Evolutionary conservation across 2,888 invertebrate genomes (phyloP), one percentile per base, ranked within the genome.

Genomic region (Cataglyphis livida): DNA sequence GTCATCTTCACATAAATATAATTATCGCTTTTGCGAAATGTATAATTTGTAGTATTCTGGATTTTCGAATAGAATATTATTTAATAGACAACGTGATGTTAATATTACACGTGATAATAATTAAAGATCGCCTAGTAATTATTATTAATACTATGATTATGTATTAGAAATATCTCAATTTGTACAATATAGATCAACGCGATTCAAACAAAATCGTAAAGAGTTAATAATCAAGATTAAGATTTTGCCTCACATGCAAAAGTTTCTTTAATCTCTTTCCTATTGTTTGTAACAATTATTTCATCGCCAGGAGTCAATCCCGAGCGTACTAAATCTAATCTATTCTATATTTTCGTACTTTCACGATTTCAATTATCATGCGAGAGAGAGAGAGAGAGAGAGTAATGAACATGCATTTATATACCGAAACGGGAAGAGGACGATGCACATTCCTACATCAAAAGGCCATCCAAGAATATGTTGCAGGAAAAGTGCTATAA

Each of bases 401-500:
- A 25, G n/a, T 66, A 51, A 66, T 66, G 15, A 38, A 44, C 32
- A 32, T 57, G 44, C 48, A 38, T 44, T 78, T 57, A 41, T 64
- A 57, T 57, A 57, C 25, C 44, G 59, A 59, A 59, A 59, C 18
- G n/a, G 41, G 68, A 83, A 73, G 66, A 81, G 54, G 61, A 81
- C 73, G 83, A 73, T 75, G 70, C 25, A 59, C 44, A 68, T n/a
- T 28, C 5, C 59, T 59, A 59, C 66, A 71, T 84, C 81, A 73
- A 83, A 84, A 81, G 64, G 81, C 65, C 84, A 79, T 64, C 78
- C 74, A 79, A 64, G 84, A 81, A 74, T 64, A 61, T 41, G 54
- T 59, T 70, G 81, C 76, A 68, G 82, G 68, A 82, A 79, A 86
- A 75, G 59, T 76, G 83, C 76, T 70, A 81, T 41, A 75, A 84